Evolutionary conservation across 2,888 invertebrate genomes (phyloP).

Genomic region (Lycophotia porphyrea): DNA sequence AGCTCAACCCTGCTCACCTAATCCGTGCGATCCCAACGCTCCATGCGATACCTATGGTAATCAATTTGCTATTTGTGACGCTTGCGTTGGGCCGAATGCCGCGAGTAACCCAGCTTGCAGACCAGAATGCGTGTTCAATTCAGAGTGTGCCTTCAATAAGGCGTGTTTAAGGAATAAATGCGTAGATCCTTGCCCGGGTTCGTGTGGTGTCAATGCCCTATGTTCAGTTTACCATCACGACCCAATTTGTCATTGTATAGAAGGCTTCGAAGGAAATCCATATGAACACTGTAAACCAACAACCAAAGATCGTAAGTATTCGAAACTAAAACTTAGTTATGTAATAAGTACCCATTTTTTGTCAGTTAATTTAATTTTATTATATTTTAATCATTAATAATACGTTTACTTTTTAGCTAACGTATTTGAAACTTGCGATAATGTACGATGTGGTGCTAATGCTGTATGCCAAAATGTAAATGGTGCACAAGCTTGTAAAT

Average conservation of each 20-base stretch:
- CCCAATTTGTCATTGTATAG: constrained; percentile 93
- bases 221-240: constrained; percentile 93
- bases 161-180: constrained; percentile 94
- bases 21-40: constrained; percentile 93
- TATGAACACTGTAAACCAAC: constrained; percentile 93
- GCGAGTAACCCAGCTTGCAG: constrained; percentile 93
- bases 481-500: constrained; percentile 93
- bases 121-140: constrained; percentile 95
- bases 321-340: constrained; percentile 1
- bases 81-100: constrained; percentile 93
- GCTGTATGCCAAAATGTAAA: constrained; percentile 92
- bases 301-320: constrained; percentile 85
- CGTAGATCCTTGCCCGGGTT: constrained; percentile 94
- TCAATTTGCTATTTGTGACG: constrained; percentile 94
- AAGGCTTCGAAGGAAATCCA: constrained; percentile 93
- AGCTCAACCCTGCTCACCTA: constrained; percentile 93
- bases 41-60: constrained; percentile 93
- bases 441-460: constrained; percentile 93
- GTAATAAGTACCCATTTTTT: neutral
- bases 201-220: constrained; percentile 93
- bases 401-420: constrained; percentile 74
- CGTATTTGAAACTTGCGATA: constrained; percentile 91
- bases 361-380: neutral
- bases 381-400: neutral
- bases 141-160: constrained; percentile 94